These are phyloP conservation scores for Temnothorax unifasciatus DNA, from an alignment of 2,888 invertebrate species.

Conservation along the genomic window DNA sequence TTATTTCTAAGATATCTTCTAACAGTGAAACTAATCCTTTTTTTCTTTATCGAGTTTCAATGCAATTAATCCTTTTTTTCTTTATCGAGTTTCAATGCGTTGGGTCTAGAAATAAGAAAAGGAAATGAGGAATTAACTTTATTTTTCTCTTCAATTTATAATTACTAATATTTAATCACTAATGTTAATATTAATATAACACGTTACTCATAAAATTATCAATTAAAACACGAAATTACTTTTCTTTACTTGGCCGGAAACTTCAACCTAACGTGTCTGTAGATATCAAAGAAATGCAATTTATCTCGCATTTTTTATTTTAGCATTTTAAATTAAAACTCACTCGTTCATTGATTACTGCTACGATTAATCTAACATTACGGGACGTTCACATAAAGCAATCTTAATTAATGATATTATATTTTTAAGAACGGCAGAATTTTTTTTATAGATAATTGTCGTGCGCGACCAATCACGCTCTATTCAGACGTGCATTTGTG, in stretches of 20 bases:
- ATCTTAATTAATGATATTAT: neutral
- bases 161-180: neutral
- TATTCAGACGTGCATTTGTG: constrained; percentile 7
- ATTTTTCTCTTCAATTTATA: neutral
- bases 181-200: neutral
- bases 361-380: neutral
- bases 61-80: too few relatives aligned
- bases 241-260: neutral
- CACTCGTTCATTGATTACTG: neutral
- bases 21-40: neutral
- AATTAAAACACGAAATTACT: neutral
- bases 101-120: neutral
- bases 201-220: neutral
- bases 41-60: neutral
- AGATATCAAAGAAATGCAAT: neutral
- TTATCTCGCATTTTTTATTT: neutral
- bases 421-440: neutral
- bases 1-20: neutral
- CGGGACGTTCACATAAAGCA: neutral
- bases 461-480: neutral
- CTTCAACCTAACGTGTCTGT: neutral
- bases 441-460: constrained; percentile 6
- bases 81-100: neutral
- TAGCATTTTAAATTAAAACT: neutral
- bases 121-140: neutral